Conservation (phyloP, 2,888 invertebrate genomes). For the Mycogona germanica region DNA sequence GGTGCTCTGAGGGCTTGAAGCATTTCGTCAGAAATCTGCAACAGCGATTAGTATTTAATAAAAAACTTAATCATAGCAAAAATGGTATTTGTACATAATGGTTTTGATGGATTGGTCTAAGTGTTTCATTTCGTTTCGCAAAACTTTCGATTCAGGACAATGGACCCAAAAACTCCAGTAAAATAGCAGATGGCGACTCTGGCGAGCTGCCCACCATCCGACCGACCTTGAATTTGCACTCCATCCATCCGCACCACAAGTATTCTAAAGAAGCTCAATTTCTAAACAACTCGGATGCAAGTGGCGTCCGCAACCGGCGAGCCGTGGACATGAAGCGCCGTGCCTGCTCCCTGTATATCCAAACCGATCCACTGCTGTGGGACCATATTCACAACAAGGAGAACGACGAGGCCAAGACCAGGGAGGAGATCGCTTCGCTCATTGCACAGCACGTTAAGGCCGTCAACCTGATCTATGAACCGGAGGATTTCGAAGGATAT, state of each 20-base stretch:
- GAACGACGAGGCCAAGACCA: conserved; percentile 58
- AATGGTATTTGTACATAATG: no score
- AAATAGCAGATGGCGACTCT: no score
- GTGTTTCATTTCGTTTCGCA: no score
- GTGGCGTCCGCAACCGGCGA: neutral
- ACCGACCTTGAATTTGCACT: conserved; percentile 1
- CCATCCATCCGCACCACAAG: conserved; percentile 17
- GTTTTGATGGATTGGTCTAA: no score
- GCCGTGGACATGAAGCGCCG: conserved; percentile 33
- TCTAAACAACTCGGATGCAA: no score
- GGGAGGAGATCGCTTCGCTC: conserved; percentile 92
- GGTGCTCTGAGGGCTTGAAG: no score
- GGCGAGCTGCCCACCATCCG: no score
- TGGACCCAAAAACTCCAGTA: no score
- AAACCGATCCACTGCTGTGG: conserved; percentile 98
- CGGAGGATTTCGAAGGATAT: conserved; percentile 91
- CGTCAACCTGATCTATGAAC: conserved; percentile 92
- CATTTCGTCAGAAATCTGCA: no score
- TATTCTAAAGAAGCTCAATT: conserved; percentile 24
- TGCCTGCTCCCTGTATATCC: conserved; percentile 85
- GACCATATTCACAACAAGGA: conserved; percentile 62
- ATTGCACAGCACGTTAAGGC: conserved; percentile 98
- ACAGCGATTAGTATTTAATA: no score
- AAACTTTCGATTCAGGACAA: no score
- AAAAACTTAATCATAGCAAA: no score